Percentiles rank a stretch among this genome's conserved stretches.
phyloP scores from a whole-genome alignment of 2,113 vertebrate species.

The Erinaceus europaeus region DNA sequence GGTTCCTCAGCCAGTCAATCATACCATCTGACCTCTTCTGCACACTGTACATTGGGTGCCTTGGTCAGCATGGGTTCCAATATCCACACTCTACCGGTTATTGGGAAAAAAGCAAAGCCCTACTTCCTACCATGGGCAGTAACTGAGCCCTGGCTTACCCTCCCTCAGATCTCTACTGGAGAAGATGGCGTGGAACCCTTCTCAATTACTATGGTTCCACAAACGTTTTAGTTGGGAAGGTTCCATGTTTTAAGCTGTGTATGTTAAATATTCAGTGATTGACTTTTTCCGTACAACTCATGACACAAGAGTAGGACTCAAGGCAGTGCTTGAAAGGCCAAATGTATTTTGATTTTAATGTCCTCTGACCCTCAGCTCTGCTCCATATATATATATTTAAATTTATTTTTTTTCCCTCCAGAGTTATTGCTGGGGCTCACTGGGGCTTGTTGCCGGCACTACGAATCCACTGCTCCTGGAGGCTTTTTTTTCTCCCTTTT shows the following conservation, averaged over 20 bases:
- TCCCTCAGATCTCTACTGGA: neutral
- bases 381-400: too few species aligned
- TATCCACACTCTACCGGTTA: neutral
- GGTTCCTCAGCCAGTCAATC: neutral
- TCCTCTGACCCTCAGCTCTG: neutral
- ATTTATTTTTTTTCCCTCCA: too few species aligned
- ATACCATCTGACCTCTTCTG: too few species aligned
- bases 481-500: too few species aligned
- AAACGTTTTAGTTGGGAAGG: neutral
- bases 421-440: too few species aligned
- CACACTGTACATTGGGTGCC: neutral
- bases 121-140: neutral
- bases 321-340: neutral
- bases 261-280: neutral
- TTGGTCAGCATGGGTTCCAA: neutral
- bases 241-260: neutral
- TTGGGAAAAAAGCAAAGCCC: neutral
- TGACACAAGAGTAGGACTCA: neutral
- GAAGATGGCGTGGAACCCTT: neutral
- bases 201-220: neutral
- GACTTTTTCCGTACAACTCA: neutral
- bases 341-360: neutral
- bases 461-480: too few species aligned
- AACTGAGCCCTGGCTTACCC: too few species aligned
- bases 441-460: too few species aligned